These are phyloP conservation scores for Trachelus stipa DNA, from an alignment of 2,888 invertebrate genomes.

Conservation along the genomic window DNA sequence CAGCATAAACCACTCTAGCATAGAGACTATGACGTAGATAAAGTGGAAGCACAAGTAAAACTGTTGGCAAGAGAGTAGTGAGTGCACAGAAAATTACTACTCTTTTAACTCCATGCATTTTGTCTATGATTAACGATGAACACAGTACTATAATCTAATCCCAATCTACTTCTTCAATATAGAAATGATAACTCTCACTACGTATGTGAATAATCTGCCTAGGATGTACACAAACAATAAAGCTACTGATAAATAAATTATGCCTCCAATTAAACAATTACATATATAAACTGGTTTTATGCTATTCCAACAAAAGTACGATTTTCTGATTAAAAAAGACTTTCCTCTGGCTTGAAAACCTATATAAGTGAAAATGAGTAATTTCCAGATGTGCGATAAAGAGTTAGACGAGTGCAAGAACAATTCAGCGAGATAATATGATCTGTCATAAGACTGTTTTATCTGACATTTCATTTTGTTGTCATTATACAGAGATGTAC, in stretches of 20 bases:
- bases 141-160: neutral
- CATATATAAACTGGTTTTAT: neutral
- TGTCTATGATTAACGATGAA: conserved; percentile 57
- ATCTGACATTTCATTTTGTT: neutral
- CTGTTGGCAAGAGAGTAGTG: conserved; percentile 80
- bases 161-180: neutral
- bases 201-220: neutral
- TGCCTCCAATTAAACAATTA: neutral
- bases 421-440: neutral
- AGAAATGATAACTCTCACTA: neutral
- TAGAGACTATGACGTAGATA: conserved; percentile 82
- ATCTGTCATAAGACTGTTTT: neutral
- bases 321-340: neutral
- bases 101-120: conserved; percentile 84
- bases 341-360: neutral
- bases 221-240: neutral
- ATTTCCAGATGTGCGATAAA: neutral
- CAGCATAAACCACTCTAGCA: conserved; percentile 81
- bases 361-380: neutral
- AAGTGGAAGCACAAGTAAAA: conserved; percentile 81
- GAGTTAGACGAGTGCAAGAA: neutral
- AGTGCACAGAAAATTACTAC: conserved; percentile 83
- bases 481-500: neutral
- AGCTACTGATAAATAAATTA: neutral
- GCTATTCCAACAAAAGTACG: neutral